These are phyloP conservation scores for Brachionus sp. DNA, from an alignment of 1,140 invertebrate species.

Conservation along the genomic window DNA sequence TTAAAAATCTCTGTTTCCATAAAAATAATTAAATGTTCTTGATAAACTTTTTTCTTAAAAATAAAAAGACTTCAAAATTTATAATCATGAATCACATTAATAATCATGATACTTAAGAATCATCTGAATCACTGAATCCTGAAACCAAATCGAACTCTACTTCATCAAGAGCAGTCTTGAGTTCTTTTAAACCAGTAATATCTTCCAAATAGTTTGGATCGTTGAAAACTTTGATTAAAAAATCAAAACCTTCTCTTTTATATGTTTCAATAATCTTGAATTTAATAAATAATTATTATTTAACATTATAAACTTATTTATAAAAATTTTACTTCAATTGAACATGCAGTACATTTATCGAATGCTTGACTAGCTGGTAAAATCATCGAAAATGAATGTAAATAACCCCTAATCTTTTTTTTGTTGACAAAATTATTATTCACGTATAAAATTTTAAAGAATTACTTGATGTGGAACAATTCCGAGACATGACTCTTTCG, in stretches of 20 bases:
- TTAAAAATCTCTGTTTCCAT: not conserved
- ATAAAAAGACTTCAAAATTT: not conserved
- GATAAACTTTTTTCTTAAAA: not conserved
- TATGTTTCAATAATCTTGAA: constrained; percentile 69
- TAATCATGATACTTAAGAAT: not conserved
- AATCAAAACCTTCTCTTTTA: constrained; percentile 68
- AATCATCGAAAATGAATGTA: constrained; percentile 64
- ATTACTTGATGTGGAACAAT: constrained; percentile 76
- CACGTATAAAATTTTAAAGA: not conserved
- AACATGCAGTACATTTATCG: constrained; percentile 86
- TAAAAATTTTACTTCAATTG: constrained; percentile 60
- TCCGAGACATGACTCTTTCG: constrained; percentile 61
- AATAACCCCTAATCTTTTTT: constrained; percentile 41
- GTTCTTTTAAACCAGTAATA: constrained; percentile 75
- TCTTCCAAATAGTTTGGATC: constrained; percentile 78
- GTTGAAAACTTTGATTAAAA: constrained; percentile 79
- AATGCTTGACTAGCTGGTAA: constrained; percentile 78
- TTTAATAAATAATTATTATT: constrained; percentile 44
- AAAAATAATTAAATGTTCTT: not conserved
- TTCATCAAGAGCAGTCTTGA: constrained; percentile 62
- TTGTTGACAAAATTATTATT: not conserved
- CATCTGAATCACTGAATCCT: constrained; percentile 21
- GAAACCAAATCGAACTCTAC: constrained; percentile 51
- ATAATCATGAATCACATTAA: not conserved
- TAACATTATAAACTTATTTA: not conserved